Evolutionary conservation across 2,888 invertebrate genomes (phyloP).

Genomic region (Parascotia fuliginaria): DNA sequence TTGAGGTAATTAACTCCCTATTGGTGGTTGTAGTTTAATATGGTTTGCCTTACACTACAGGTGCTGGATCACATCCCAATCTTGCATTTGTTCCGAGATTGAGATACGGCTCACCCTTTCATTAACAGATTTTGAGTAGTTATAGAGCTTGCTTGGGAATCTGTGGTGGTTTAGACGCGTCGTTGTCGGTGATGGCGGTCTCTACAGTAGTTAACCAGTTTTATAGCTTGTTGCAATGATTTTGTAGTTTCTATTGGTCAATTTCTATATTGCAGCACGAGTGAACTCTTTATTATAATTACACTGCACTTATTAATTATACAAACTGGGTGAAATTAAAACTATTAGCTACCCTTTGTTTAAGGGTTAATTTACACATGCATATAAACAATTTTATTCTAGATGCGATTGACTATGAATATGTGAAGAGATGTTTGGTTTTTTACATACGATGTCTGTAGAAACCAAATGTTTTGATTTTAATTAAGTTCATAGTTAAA

Average conservation of each 20-base stretch:
- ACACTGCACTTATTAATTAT: slow-evolving; percentile 36
- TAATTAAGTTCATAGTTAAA: too few relatives aligned
- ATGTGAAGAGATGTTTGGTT: too few relatives aligned
- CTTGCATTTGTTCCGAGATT: slow-evolving; percentile 30
- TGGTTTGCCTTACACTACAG: slow-evolving; percentile 69
- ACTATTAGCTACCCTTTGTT: too few relatives aligned
- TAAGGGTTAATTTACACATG: too few relatives aligned
- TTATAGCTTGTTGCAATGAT: slow-evolving; percentile 44
- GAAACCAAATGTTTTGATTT: too few relatives aligned
- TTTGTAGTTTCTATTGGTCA: slow-evolving; percentile 36
- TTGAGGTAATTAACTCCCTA: slow-evolving; percentile 86
- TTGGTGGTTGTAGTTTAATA: slow-evolving; percentile 82
- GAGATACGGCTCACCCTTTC: slow-evolving; percentile 52
- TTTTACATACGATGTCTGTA: too few relatives aligned
- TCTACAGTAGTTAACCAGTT: slow-evolving; percentile 29
- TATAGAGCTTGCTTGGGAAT: slow-evolving; percentile 78
- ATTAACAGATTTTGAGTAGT: slow-evolving; percentile 70
- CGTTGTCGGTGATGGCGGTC: slow-evolving; percentile 68
- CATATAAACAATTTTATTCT: too few relatives aligned
- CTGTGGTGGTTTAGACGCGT: slow-evolving; percentile 62
- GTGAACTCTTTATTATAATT: slow-evolving; percentile 23
- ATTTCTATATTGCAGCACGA: slow-evolving; percentile 29
- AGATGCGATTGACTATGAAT: too few relatives aligned
- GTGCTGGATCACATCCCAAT: slow-evolving; percentile 51
- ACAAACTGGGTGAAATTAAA: too few relatives aligned